These are phyloP conservation scores for Linepithema humile DNA, from an alignment of 1,140 invertebrate species.

Conservation along the genomic window DNA sequence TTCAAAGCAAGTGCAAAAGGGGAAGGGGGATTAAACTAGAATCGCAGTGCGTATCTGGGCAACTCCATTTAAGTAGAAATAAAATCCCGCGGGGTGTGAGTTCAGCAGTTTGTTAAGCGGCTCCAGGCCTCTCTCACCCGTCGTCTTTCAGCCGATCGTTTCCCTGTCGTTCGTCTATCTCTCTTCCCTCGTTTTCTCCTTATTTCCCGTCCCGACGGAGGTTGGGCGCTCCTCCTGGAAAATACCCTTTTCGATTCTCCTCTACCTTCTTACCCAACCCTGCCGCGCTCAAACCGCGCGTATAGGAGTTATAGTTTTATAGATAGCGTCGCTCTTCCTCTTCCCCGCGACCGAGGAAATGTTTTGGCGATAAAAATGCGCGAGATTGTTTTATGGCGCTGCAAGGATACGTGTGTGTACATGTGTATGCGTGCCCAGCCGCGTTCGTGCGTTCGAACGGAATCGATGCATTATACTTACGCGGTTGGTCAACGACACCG, in stretches of 20 bases:
- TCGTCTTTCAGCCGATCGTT: constrained; percentile 39
- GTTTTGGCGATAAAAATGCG: constrained; percentile 66
- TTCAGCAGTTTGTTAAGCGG: constrained; percentile 83
- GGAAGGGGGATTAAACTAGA: constrained; percentile 67
- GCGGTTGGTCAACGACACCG: constrained; percentile 38
- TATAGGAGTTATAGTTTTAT: constrained; percentile 60
- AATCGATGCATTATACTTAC: constrained; percentile 67
- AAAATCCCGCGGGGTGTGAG: constrained; percentile 81
- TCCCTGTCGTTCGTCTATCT: constrained; percentile 57
- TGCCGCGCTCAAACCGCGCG: constrained; percentile 1
- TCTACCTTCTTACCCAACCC: constrained; percentile 25
- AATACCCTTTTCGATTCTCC: constrained; percentile 58
- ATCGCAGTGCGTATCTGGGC: constrained; percentile 78
- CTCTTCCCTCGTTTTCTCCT: constrained; percentile 58
- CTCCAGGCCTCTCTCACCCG: constrained; percentile 61
- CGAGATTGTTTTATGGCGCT: constrained; percentile 58
- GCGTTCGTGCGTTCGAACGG: constrained; percentile 2
- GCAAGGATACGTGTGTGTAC: background rate
- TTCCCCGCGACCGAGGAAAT: constrained; percentile 17
- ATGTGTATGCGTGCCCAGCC: background rate
- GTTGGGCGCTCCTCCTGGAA: constrained; percentile 48
- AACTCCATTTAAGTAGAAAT: constrained; percentile 82
- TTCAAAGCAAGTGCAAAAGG: no score
- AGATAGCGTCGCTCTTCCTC: constrained; percentile 30
- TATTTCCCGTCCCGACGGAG: constrained; percentile 56